Conservation (phyloP, 2,888 invertebrate species). For the Eledone cirrhosa region DNA sequence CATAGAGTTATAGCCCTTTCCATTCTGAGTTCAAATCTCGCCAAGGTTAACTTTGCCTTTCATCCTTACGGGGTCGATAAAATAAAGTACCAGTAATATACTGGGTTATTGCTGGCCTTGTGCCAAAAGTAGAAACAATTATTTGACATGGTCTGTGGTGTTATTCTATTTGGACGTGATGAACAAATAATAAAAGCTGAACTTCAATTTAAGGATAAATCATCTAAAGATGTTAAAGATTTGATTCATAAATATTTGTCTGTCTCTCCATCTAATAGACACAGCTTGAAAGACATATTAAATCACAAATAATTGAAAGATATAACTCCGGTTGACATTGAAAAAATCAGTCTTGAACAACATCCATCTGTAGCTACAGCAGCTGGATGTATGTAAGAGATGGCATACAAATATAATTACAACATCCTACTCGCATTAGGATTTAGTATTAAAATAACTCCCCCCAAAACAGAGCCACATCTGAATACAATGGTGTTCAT, state of each 20-base stretch:
- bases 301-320: constrained; percentile 70
- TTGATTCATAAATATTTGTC: constrained; percentile 70
- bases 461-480: not conserved
- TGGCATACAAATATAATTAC: too few species aligned
- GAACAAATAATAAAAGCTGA: constrained; percentile 69
- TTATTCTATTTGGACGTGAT: constrained; percentile 74
- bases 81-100: too few species aligned
- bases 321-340: not conserved
- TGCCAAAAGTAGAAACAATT: constrained; percentile 49
- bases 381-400: constrained; percentile 52
- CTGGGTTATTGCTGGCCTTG: too few species aligned
- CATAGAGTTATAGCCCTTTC: too few species aligned
- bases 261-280: constrained; percentile 68
- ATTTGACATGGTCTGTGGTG: constrained; percentile 74
- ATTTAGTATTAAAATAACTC: too few species aligned
- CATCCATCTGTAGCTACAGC: constrained; percentile 43
- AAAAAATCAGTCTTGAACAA: constrained; percentile 33
- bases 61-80: too few species aligned
- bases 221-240: constrained; percentile 69
- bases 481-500: too few species aligned
- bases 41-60: too few species aligned
- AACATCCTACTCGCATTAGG: not conserved
- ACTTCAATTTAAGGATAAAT: constrained; percentile 57
- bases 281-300: constrained; percentile 69
- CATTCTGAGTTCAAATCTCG: too few species aligned